Base-by-base conservation (phyloP, 2,888 invertebrate species). In the Phalangium opilio region DNA sequence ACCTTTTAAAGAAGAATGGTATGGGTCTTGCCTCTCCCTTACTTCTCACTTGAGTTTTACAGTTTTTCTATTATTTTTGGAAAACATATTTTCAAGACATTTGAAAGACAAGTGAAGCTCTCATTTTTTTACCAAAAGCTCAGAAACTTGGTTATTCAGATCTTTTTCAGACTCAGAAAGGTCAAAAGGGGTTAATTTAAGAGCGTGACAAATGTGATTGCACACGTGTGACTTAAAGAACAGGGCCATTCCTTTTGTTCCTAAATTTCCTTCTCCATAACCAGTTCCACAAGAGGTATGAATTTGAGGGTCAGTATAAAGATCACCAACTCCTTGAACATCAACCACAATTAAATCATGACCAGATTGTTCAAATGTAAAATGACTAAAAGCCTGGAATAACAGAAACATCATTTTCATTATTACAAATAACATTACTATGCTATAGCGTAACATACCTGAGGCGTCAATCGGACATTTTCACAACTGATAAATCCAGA, bases 301-400 rank as follows among this genome's bases (percentile, higher is more conserved):
- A 44, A 74, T 70, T 58, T 74, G 73, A 2, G 74, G 74, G 59
- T 74, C 74, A 1, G 74, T 74, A 62, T 73, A 74, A 34, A 74
- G 62, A 59, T 75, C 73, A 3, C 71, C 74, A 39, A 74, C 74
- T 14, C 74, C 74, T 59, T 74, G 74, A 47, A 74, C 67, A 58
- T 74, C 74, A 32, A 74, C 73, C 3, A 74, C 71, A 49, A 74
- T 71, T 59, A 73, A 55, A 58, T 71, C 68, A 60, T 74, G 74
- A 7, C 72, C 73, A n/a, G 72, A 72, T 39, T 60, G 57, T 60
- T 74, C 74, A 64, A 74, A 74, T 2, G 73, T 74, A 60, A 74
- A 74, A 60, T 74, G 74, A 55, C 72, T 72, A 61, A 74, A 73
- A 11, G 73, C 73, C 65, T 71, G 60, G 19, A 56, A 50, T 35